A percentile compares a stretch with the other conserved stretches of the same genome.
Conservation (phyloP, 2,797 vertebrate genomes). For the Paramormyrops hopkinsi region DNA sequence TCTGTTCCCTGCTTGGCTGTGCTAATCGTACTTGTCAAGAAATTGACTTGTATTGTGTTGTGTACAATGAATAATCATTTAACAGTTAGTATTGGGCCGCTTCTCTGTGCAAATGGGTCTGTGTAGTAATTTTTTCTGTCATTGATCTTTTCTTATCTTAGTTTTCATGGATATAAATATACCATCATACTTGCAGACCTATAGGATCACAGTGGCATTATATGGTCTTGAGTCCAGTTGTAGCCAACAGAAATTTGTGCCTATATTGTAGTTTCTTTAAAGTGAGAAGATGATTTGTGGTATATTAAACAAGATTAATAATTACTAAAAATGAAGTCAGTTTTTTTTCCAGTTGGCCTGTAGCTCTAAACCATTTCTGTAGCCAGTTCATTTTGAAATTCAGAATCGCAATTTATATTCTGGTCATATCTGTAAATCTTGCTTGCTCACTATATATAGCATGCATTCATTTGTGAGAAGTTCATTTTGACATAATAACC, state of each 20-base stretch:
- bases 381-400: background rate
- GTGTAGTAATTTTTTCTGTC: background rate
- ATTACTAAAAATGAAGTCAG: background rate
- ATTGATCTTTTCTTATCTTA: constrained; percentile 3
- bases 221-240: background rate
- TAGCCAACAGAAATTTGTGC: background rate
- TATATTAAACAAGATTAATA: background rate
- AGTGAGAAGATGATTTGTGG: background rate
- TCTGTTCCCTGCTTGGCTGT: background rate
- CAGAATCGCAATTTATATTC: constrained; percentile 1
- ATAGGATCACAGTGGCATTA: background rate
- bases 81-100: background rate
- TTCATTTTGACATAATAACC: background rate
- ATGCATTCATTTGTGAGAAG: background rate
- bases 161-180: background rate
- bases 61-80: constrained; percentile 5
- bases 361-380: background rate
- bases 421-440: background rate
- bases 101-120: background rate
- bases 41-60: constrained; percentile 9
- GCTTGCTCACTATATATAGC: background rate
- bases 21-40: background rate
- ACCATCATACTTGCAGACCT: background rate
- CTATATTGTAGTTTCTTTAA: background rate
- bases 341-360: background rate